A percentile compares a stretch with the other conserved stretches of the same genome.
Evolutionary conservation across 1,140 invertebrate genomes (phyloP).

Genomic region (Drosophila virilis): DNA sequence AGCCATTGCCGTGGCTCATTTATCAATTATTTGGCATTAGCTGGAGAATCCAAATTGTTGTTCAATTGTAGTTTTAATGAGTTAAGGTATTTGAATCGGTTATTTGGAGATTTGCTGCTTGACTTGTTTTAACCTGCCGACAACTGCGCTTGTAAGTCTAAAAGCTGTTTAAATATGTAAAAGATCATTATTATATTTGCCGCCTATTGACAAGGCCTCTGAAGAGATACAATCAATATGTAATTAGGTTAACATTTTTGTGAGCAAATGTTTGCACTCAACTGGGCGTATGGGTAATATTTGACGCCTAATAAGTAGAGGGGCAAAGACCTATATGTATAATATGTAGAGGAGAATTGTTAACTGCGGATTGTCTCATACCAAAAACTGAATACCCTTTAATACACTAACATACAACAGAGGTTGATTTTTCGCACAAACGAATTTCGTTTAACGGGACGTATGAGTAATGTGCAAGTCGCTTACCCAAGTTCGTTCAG

Average conservation of each 20-base stretch:
- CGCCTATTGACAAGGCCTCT: too few relatives aligned
- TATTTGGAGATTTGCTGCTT: not conserved
- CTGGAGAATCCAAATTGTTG: slow-evolving; percentile 62
- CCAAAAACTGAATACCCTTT: too few relatives aligned
- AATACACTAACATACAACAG: too few relatives aligned
- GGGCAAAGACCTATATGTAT: too few relatives aligned
- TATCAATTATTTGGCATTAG: slow-evolving; percentile 50
- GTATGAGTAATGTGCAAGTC: not conserved
- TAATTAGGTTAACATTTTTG: not conserved
- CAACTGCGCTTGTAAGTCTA: slow-evolving; percentile 2
- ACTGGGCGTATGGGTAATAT: slow-evolving; percentile 10
- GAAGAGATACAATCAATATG: not conserved
- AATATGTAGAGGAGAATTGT: too few relatives aligned
- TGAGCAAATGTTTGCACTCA: not conserved
- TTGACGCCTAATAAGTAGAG: not conserved
- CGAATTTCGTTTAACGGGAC: not conserved
- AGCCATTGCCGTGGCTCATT: slow-evolving; percentile 27
- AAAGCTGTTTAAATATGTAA: slow-evolving; percentile 34
- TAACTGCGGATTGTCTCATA: too few relatives aligned
- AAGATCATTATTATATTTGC: not conserved
- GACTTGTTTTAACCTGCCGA: slow-evolving; percentile 3
- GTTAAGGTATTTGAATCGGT: not conserved
- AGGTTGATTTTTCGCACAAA: too few relatives aligned
- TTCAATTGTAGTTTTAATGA: slow-evolving; percentile 45
- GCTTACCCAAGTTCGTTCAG: not conserved